Conservation (phyloP, 2,113 vertebrate genomes). For the Siniperca chuatsi region DNA sequence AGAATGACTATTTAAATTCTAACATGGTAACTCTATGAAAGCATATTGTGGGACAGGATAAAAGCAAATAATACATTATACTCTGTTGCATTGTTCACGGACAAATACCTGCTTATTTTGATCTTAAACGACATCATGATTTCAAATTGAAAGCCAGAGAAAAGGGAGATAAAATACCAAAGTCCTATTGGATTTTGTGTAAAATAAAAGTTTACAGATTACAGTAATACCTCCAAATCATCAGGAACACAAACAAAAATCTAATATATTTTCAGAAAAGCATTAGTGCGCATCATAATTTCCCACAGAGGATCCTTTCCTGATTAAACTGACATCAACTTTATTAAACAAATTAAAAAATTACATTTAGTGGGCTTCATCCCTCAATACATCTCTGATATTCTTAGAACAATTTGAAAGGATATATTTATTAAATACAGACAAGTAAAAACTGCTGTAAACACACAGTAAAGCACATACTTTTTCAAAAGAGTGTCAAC, state of each 20-base stretch:
- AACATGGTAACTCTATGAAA: slow-evolving; percentile 27
- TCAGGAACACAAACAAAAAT: not conserved
- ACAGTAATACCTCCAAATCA: not conserved
- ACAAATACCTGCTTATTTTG: slow-evolving; percentile 4
- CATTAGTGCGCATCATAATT: not conserved
- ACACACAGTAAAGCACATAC: not conserved
- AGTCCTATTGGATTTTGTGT: not conserved
- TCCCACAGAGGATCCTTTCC: too few relatives aligned
- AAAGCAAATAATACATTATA: slow-evolving; percentile 2
- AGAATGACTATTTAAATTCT: slow-evolving; percentile 63
- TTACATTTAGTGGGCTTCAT: not conserved
- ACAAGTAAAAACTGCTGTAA: not conserved
- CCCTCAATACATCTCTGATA: not conserved
- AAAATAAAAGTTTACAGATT: not conserved
- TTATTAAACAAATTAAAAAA: too few relatives aligned
- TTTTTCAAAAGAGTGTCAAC: slow-evolving; percentile 17
- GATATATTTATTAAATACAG: not conserved
- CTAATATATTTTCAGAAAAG: not conserved
- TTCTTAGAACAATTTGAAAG: not conserved
- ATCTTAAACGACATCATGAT: not conserved
- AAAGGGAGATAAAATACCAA: not conserved
- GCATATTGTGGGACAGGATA: not conserved
- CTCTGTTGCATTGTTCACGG: not conserved
- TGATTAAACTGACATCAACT: not conserved
- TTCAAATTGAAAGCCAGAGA: slow-evolving; percentile 1